Percentiles rank a stretch among this genome's conserved stretches.
Conservation (phyloP, 2,888 invertebrate species). For the Byasa hedistus region DNA sequence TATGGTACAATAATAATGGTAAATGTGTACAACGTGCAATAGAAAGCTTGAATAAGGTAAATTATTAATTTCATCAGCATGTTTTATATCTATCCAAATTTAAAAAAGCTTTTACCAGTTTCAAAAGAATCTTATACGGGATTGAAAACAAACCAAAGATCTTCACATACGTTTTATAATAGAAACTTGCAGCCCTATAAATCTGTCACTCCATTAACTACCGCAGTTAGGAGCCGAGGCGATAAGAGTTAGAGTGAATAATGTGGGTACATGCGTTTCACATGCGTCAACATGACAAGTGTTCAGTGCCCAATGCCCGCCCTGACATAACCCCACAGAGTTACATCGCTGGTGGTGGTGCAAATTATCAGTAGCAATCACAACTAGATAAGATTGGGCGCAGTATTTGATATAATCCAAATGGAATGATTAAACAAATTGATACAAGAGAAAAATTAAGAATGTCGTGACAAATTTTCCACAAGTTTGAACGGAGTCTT, state of each 20-base stretch:
- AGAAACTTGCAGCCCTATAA: slow-evolving; percentile 18
- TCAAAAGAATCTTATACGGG: too few relatives aligned
- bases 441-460: not conserved
- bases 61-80: too few relatives aligned
- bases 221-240: slow-evolving; percentile 22
- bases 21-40: too few relatives aligned
- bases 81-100: too few relatives aligned
- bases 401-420: not conserved
- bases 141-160: too few relatives aligned
- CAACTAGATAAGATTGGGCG: not conserved
- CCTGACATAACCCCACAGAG: not conserved
- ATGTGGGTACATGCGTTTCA: slow-evolving; percentile 20
- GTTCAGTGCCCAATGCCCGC: not conserved
- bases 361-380: not conserved
- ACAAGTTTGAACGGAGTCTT: not conserved
- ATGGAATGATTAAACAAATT: not conserved
- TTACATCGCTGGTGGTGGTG: not conserved
- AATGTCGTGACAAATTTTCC: not conserved
- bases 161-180: not conserved
- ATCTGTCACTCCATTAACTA: slow-evolving; percentile 14
- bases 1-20: too few relatives aligned
- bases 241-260: slow-evolving; percentile 29
- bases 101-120: too few relatives aligned
- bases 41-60: too few relatives aligned
- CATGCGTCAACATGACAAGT: slow-evolving; percentile 16